These are phyloP conservation scores for Nomada fucata DNA, from an alignment of 2,888 invertebrate species.

Conservation along the genomic window DNA sequence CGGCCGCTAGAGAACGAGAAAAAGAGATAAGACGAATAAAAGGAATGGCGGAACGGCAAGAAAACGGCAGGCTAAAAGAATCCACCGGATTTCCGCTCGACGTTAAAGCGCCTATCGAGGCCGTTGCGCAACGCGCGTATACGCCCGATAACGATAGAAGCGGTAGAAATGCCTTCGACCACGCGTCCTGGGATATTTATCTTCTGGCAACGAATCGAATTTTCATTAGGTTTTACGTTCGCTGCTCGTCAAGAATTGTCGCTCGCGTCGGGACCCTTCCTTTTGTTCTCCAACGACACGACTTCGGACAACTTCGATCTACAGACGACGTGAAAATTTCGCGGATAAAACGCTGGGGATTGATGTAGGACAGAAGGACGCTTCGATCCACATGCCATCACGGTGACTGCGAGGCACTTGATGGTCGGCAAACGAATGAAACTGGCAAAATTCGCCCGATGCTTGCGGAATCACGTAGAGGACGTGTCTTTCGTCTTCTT, in stretches of 20 bases:
- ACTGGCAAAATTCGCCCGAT: constrained; percentile 70
- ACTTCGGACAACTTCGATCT: no score
- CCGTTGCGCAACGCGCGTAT: constrained; percentile 73
- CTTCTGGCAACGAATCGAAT: constrained; percentile 21
- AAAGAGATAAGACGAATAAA: constrained; percentile 56
- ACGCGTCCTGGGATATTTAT: constrained; percentile 23
- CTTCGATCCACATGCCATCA: no score
- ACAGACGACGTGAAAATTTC: no score
- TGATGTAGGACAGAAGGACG: no score
- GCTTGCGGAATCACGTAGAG: constrained; percentile 76
- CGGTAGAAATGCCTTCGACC: constrained; percentile 47
- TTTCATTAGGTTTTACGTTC: constrained; percentile 3
- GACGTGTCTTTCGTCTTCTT: constrained; percentile 33
- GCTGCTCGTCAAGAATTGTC: neutral
- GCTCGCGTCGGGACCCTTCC: neutral
- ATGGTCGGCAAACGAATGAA: neutral
- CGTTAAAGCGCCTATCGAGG: constrained; percentile 73
- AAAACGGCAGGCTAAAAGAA: constrained; percentile 75
- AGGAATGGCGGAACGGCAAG: constrained; percentile 61
- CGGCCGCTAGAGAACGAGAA: constrained; percentile 37
- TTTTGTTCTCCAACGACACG: neutral
- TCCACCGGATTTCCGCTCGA: constrained; percentile 79
- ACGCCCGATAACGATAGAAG: constrained; percentile 70
- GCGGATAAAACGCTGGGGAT: no score
- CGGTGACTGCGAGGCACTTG: neutral